Evolutionary conservation across 2,797 vertebrate genomes (phyloP).

Genomic region (Hemitrygon akajei): DNA sequence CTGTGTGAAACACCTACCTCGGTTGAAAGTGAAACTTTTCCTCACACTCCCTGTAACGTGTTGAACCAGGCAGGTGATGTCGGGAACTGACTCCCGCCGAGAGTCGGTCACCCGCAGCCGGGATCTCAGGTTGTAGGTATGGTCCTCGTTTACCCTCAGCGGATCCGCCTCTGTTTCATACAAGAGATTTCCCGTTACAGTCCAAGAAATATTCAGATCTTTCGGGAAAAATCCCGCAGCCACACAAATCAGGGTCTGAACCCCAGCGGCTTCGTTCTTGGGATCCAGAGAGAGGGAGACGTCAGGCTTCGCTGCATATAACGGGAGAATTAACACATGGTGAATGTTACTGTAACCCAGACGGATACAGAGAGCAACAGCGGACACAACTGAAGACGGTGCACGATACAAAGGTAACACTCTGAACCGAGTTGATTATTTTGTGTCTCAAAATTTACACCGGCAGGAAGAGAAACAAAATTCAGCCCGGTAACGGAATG

Average conservation of each 20-base stretch:
- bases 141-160: background rate
- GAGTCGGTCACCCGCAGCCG: background rate
- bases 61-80: background rate
- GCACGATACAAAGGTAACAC: too few relatives aligned
- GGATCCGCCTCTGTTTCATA: background rate
- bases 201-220: conserved; percentile 12
- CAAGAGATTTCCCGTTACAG: background rate
- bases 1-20: background rate
- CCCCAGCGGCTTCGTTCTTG: background rate
- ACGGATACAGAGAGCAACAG: too few relatives aligned
- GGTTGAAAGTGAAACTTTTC: background rate
- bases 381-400: too few relatives aligned
- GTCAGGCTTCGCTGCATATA: background rate
- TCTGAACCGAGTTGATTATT: background rate
- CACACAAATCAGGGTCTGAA: conserved; percentile 8
- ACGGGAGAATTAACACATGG: background rate
- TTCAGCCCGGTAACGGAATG: background rate
- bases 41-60: background rate
- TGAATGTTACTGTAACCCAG: background rate
- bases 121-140: background rate
- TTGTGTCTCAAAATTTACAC: background rate
- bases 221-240: background rate
- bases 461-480: background rate
- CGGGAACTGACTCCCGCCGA: background rate
- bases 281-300: background rate